Conservation (phyloP, 2,888 invertebrate genomes). For the Vanessa cardui region DNA sequence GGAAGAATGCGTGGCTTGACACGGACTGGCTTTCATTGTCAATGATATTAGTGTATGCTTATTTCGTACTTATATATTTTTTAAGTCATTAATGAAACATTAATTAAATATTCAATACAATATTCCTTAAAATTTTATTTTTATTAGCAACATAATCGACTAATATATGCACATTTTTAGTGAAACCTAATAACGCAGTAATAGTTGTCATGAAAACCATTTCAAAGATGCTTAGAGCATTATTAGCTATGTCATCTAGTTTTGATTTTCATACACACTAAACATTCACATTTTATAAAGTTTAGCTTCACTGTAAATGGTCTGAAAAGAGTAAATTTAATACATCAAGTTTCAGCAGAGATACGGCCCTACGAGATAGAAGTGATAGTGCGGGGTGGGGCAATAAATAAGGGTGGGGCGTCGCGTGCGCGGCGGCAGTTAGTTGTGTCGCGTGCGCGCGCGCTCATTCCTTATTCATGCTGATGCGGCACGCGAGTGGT, state of each 20-base stretch:
- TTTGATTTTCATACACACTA: too few species aligned
- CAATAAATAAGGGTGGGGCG: conserved; percentile 53
- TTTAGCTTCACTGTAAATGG: conserved; percentile 9
- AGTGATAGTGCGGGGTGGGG: conserved; percentile 49
- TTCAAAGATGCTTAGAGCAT: too few species aligned
- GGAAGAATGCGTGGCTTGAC: not conserved
- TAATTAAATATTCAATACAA: too few species aligned
- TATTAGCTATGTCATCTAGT: too few species aligned
- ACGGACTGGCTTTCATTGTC: not conserved
- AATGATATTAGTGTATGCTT: not conserved
- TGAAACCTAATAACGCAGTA: too few species aligned
- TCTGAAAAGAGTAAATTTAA: conserved; percentile 29
- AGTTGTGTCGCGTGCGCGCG: conserved; percentile 78
- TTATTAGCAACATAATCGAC: too few species aligned
- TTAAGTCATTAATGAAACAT: too few species aligned
- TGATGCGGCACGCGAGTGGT: conserved; percentile 63
- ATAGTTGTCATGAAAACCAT: too few species aligned
- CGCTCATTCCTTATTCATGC: conserved; percentile 82
- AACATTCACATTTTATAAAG: too few species aligned
- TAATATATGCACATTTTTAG: too few species aligned
- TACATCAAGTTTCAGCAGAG: conserved; percentile 41
- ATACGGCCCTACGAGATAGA: conserved; percentile 65
- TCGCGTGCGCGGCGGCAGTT: conserved; percentile 67
- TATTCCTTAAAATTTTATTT: too few species aligned
- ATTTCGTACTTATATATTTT: too few species aligned